Conservation (phyloP, 2,888 invertebrate genomes). For the Rhorus exstirpatorius region DNA sequence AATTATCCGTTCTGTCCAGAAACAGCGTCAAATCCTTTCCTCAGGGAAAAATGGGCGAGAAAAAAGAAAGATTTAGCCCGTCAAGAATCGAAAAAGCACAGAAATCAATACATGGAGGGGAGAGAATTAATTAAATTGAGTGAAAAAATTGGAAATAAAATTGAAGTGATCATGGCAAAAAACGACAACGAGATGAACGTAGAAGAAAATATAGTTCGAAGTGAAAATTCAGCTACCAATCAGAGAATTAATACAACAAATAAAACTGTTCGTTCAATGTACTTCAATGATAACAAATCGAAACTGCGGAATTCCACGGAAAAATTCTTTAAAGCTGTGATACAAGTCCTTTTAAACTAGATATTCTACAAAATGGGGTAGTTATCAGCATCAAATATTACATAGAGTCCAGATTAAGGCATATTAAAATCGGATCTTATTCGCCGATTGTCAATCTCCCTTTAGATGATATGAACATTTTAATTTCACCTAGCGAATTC, state of each 20-base stretch:
- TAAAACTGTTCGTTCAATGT: too few relatives aligned
- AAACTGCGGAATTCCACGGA: background rate
- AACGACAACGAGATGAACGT: background rate
- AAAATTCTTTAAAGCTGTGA: background rate
- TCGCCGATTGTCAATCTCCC: background rate
- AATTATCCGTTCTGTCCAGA: slow-evolving; percentile 39
- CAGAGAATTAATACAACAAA: too few relatives aligned
- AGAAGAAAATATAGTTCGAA: too few relatives aligned
- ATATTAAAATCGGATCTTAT: slow-evolving; percentile 34
- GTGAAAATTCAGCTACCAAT: too few relatives aligned
- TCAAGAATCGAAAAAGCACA: slow-evolving; percentile 2
- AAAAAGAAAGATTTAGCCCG: background rate
- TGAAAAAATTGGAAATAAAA: background rate
- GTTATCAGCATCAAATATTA: slow-evolving; percentile 48
- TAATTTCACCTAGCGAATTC: slow-evolving; percentile 10
- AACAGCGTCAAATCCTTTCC: slow-evolving; percentile 23
- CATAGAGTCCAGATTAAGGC: slow-evolving; percentile 27
- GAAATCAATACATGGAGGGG: background rate
- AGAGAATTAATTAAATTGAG: background rate
- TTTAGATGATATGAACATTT: too few relatives aligned
- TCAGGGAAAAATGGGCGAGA: slow-evolving; percentile 42
- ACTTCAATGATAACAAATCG: too few relatives aligned
- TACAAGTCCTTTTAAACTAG: background rate
- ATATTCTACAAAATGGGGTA: slow-evolving; percentile 38
- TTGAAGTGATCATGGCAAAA: background rate